A percentile compares a stretch with the other conserved stretches of the same genome.
Conservation (phyloP, 1,140 invertebrate genomes). For the Formica selysi region DNA sequence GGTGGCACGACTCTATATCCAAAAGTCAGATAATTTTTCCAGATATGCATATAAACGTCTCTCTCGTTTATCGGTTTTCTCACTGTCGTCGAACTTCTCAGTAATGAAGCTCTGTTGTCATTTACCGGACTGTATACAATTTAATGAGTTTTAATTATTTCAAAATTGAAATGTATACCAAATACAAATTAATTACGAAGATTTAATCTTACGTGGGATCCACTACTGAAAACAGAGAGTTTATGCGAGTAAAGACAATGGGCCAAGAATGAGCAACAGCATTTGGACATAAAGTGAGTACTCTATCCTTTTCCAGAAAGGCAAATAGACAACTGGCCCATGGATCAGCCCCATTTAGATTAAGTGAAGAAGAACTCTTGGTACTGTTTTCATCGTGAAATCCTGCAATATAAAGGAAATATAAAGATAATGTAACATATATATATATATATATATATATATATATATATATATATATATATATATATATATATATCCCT, state of each 20-base stretch:
- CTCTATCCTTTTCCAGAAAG: constrained; percentile 92
- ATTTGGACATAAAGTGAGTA: constrained; percentile 93
- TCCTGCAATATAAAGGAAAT: constrained; percentile 83
- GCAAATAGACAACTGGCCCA: constrained; percentile 96
- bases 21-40: constrained; percentile 98
- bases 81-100: constrained; percentile 91
- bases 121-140: constrained; percentile 93
- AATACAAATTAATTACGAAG: constrained; percentile 8
- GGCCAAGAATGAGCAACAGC: constrained; percentile 97
- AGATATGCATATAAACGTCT: constrained; percentile 96
- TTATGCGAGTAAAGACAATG: constrained; percentile 96
- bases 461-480: no score
- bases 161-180: constrained; percentile 21
- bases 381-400: constrained; percentile 90
- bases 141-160: constrained; percentile 44
- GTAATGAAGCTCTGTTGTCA: constrained; percentile 97
- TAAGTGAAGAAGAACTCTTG: constrained; percentile 87
- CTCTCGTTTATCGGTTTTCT: constrained; percentile 96
- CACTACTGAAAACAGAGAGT: constrained; percentile 95
- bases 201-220: constrained; percentile 94
- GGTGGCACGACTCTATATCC: constrained; percentile 97
- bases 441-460: no score
- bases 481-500: no score
- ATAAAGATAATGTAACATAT: not conserved
- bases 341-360: constrained; percentile 90